Evolutionary conservation across 2,888 invertebrate genomes (phyloP).

Genomic region (Parnassius apollo): DNA sequence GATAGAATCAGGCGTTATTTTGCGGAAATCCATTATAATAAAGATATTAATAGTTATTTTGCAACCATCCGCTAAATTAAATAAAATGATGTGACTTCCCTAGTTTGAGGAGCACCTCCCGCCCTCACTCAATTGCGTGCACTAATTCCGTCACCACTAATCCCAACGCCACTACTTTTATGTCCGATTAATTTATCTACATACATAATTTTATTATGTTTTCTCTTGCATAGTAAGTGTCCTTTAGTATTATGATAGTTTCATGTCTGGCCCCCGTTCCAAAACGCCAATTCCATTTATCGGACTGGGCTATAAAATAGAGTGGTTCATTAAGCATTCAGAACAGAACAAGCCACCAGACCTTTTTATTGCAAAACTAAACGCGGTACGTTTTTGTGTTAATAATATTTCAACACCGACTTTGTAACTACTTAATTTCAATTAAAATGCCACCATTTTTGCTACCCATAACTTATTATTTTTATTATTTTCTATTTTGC

Average conservation of each 20-base stretch:
- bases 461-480: slow-evolving; percentile 32
- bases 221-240: slow-evolving; percentile 63
- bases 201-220: slow-evolving; percentile 63
- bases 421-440: slow-evolving; percentile 44
- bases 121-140: no score
- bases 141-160: no score
- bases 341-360: slow-evolving; percentile 44
- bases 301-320: slow-evolving; percentile 67
- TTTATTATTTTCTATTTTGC: slow-evolving; percentile 1
- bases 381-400: slow-evolving; percentile 45
- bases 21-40: no score
- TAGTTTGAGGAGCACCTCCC: no score
- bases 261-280: slow-evolving; percentile 49
- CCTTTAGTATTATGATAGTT: slow-evolving; percentile 61
- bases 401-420: slow-evolving; percentile 48
- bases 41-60: no score
- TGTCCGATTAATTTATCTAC: slow-evolving; percentile 55
- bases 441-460: slow-evolving; percentile 44
- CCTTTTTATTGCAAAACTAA: slow-evolving; percentile 69
- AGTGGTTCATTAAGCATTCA: slow-evolving; percentile 68
- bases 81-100: no score
- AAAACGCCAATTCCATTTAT: slow-evolving; percentile 60
- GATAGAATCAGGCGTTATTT: no score
- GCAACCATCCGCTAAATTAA: no score
- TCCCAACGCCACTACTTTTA: slow-evolving; percentile 26